Evolutionary conservation across 1,140 invertebrate genomes (phyloP), one percentile per base, ranked within the genome.

Genomic region (Trypoxylus dichotomus): DNA sequence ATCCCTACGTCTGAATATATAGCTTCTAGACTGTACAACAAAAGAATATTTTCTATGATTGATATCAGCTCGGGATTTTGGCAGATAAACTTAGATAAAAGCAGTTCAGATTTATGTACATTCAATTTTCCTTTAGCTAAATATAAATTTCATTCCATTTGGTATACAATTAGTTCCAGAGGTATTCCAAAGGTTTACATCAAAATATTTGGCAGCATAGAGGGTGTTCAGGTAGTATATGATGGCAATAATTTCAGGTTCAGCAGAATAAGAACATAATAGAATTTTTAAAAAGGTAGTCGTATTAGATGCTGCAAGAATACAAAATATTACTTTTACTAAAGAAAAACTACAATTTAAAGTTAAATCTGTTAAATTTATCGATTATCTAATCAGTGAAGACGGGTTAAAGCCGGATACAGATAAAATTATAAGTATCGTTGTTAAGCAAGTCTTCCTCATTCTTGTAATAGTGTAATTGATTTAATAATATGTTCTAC

Each of bases 281-380:
- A 27, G 41, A 27, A 10, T 27, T 13, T 73, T 89, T 29, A 74
- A 76, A 76, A 72, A 81, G 73, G 82, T 88, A 3, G n/a, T n/a
- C n/a, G 29, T 32, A 7, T 7, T 32, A 32, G 29, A 32, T 32
- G 7, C 29, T 32, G 29, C 29, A 32, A 32, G 29, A 32, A 7
- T 7, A 32, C 29, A 32, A 7, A 32, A 32, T 32, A 32, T 32
- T 32, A 32, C 29, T 32, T 32, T 32, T 32, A 32, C 2, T 2
- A 32, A 32, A 32, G 29, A 32, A 32, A 32, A 32, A 32, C 29
- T 32, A 32, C 7, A 32, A 32, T 32, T 32, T 32, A 32, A 32
- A 32, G 29, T 32, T 32, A 32, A 32, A 7, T 32, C 78, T 85
- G 24, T 68, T 21, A 68, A 1, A 68, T 68, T 68, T 29, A 15